Conservation (phyloP, 1,140 invertebrate species). For the Latrodectus geometricus region DNA sequence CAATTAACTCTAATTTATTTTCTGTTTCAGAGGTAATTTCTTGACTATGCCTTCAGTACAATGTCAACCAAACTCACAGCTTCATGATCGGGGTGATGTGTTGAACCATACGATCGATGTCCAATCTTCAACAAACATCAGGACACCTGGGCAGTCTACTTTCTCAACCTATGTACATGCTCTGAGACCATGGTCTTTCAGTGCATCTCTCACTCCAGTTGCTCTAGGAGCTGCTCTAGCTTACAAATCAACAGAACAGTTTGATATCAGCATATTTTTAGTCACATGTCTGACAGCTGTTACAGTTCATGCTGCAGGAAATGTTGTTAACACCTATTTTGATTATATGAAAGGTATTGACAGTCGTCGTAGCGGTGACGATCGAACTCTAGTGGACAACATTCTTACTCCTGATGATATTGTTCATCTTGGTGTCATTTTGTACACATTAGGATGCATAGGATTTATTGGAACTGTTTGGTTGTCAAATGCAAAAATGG, state of each 20-base stretch:
- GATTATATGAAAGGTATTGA: conserved; percentile 95
- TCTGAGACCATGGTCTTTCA: conserved; percentile 91
- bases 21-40: conserved; percentile 8
- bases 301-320: conserved; percentile 93
- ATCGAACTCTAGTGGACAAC: conserved; percentile 91
- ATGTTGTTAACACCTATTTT: conserved; percentile 97
- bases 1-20: neutral
- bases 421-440: conserved; percentile 84
- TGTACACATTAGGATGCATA: conserved; percentile 88
- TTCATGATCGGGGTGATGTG: neutral
- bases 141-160: conserved; percentile 27
- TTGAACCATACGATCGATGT: conserved; percentile 6
- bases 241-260: conserved; percentile 80
- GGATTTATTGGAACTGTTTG: conserved; percentile 85
- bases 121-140: neutral
- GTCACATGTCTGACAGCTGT: conserved; percentile 86
- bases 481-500: conserved; percentile 90
- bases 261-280: conserved; percentile 82
- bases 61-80: conserved; percentile 17
- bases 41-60: conserved; percentile 37
- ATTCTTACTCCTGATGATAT: conserved; percentile 84
- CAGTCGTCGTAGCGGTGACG: conserved; percentile 86
- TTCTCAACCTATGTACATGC: conserved; percentile 87
- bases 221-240: conserved; percentile 87
- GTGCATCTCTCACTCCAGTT: conserved; percentile 90